Base-by-base conservation (phyloP, 2,797 vertebrate species). In the Esox masquinongy region DNA sequence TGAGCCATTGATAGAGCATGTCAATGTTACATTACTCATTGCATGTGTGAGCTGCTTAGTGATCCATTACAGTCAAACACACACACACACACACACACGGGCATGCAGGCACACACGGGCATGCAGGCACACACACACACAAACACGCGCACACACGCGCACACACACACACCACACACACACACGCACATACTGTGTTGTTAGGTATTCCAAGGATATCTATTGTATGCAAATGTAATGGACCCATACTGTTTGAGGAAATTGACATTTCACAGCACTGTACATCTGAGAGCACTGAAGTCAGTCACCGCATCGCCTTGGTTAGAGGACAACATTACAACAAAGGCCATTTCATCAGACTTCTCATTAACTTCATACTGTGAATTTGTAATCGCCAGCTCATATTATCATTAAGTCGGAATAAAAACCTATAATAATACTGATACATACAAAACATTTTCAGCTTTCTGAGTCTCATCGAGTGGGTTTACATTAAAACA, bases 291-390 rank as follows among this genome's bases (percentile, higher is more conserved):
- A 67, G 15, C 64, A 67, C 26, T 67, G 64, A 67, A 34, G 64
- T 29, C 29, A 31, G 26, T 63, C 53, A 47, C 77, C 50, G 26
- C 63, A 67, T 67, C 7, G 64, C 31, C 64, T 67, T 67, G 29
- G 26, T 67, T 67, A 67, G 29, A 36, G 64, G 29, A 34, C 15
- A 66, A 66, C 31, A 67, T 67, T 67, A 36, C 16, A 17, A 26
- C 64, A 67, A 31, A 17, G 3, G 26, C 29, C 77, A 74, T 82
- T 80, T 83, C 75, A 81, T 79, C 76, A 83, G 72, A 51, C 34
- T 78, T 72, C 73, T 82, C 76, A 90, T 89, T 89, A 89, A 83
- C 81, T 79, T 85, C 85, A 74, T 74, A 79, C 78, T 79, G 81
- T 76, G 74, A 63, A 61, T 74, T 43, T 73, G 64, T 61, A 82